Evolutionary conservation across 1,140 invertebrate genomes (phyloP), one percentile per base, ranked within the genome.

Genomic region (Chlorops oryzae): DNA sequence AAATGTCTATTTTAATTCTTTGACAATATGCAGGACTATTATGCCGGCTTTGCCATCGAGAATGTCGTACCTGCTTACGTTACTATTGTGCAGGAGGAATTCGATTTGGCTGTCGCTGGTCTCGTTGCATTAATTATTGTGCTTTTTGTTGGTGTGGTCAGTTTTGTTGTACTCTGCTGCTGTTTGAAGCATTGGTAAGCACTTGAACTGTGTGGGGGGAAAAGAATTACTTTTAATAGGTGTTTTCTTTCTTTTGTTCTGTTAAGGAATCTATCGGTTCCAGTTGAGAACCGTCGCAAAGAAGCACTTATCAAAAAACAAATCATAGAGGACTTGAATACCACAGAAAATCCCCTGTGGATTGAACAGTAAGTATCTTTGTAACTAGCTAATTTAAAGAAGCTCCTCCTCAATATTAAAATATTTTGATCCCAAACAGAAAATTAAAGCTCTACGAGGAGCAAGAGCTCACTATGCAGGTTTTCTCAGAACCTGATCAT

Each of bases 341-440:
- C 87, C 3, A 94, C 90, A 0, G 91, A 94, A 72, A 94, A 94
- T 79, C 91, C 91, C 0, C 74, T 94, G 1, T 94, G 90, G 90
- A 87, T 92, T 38, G 91, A 94, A 77, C 90, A 91, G 84, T 87
- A 68, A 78, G 83, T 76, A n/a, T 3, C 17, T 18, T 4, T 24
- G 37, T 9, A 2, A 7, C 3, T 17, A 18, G 32, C 32, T 6
- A 15, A 7, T 9, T 20, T 6, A 41, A 40, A 41, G 41, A 20
- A 20, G 21, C 5, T 17, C n/a, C n/a, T n/a, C n/a, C n/a, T n/a
- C n/a, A n/a, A n/a, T n/a, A n/a, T n/a, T n/a, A n/a, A n/a, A n/a
- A n/a, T n/a, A n/a, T n/a, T n/a, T n/a, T n/a, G 48, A 53, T 61
- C 56, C 56, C 59, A 68, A 61, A 10, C 44, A 88, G 85, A 60